Evolutionary conservation across 2,113 vertebrate genomes (phyloP).

Genomic region (Pipa parva): DNA sequence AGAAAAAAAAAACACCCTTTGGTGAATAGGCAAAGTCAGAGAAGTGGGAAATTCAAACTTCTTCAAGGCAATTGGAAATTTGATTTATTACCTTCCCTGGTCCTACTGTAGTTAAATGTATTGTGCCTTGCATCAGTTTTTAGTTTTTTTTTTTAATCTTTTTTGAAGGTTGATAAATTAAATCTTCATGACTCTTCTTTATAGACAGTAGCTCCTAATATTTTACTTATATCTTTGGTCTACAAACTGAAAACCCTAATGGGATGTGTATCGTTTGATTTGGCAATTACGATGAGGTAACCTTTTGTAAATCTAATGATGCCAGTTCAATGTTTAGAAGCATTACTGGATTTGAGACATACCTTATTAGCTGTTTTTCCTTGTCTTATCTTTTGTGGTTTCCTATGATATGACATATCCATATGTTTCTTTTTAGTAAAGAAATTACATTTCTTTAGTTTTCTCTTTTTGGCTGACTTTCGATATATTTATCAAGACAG

Average conservation of each 20-base stretch:
- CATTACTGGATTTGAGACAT: constrained; percentile 22
- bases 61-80: no score
- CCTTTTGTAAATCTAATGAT: constrained; percentile 1
- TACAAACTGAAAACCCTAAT: neutral
- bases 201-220: neutral
- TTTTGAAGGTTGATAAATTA: neutral
- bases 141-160: neutral
- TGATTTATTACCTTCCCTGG: no score
- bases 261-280: constrained; percentile 8
- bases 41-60: no score
- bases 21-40: no score
- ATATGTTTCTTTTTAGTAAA: constrained; percentile 23
- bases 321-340: constrained; percentile 1
- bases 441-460: constrained; percentile 4
- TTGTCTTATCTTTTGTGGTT: constrained; percentile 19
- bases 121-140: no score
- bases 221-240: neutral
- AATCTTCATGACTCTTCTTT: constrained; percentile 8
- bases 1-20: no score
- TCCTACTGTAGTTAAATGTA: no score
- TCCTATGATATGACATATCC: constrained; percentile 10
- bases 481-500: constrained; percentile 12
- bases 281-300: constrained; percentile 13
- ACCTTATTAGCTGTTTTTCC: constrained; percentile 25
- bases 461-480: constrained; percentile 23